Conservation (phyloP, 2,113 vertebrate species). For the Campylomormyrus tamandua region DNA sequence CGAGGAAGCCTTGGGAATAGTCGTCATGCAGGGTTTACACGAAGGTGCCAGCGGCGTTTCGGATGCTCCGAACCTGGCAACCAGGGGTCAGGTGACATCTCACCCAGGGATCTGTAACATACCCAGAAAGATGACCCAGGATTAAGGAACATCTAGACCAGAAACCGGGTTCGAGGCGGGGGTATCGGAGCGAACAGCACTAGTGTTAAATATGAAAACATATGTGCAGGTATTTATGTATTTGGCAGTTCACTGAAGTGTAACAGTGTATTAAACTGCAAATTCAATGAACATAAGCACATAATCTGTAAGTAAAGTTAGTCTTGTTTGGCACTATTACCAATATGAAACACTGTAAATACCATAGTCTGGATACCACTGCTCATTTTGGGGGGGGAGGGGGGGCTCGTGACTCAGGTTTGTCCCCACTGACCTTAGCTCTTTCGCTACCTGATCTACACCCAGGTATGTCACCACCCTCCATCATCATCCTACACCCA, state of each 20-base stretch:
- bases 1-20: neutral
- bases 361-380: neutral
- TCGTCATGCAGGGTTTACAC: neutral
- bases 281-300: neutral
- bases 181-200: neutral
- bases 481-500: neutral
- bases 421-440: neutral
- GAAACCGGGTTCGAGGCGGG: neutral
- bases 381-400: neutral
- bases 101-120: neutral
- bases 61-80: neutral
- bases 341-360: neutral
- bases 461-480: neutral
- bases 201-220: neutral
- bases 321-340: neutral
- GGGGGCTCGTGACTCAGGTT: neutral
- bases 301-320: neutral
- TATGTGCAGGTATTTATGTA: neutral
- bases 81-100: neutral
- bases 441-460: neutral
- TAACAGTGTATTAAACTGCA: neutral
- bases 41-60: neutral
- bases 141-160: neutral
- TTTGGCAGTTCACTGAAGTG: neutral
- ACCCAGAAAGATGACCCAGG: neutral